Evolutionary conservation across 2,888 invertebrate species (phyloP), one percentile per base, ranked within the genome.

Genomic region (Siphonodentalium dalli): DNA sequence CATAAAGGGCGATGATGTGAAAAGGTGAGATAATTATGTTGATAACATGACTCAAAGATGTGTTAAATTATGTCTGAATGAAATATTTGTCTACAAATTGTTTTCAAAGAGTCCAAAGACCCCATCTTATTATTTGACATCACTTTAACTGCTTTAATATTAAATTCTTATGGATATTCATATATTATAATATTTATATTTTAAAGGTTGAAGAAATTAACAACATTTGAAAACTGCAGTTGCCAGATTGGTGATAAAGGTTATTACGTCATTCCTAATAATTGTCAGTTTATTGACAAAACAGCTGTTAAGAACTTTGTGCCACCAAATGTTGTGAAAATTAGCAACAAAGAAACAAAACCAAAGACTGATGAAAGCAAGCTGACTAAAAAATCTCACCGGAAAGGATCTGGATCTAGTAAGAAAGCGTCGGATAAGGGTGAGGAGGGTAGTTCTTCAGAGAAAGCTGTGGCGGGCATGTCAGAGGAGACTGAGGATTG

Each of bases 181-280:
- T 5, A 26, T 40, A 9, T 28, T 15, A 37, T 50, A 23, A 23
- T 42, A 34, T 54, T 44, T 38, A 50, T 44, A n/a, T 29, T 45
- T 75, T 81, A 48, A 68, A 87, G 91, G 71, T 84, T 95, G 44
- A 90, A 91, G 78, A 85, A 91, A 61, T 83, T 95, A 60, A 93
- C 77, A 47, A 89, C 92, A 51, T 92, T 92, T 72, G 91, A 91
- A 78, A 89, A 92, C 35, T 91, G 91, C 78, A 91, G 91, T 65
- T 85, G 93, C 66, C 93, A 95, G 84, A 89, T 95, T 38, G 91
- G 92, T 49, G 94, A 95, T 82, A 87, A 92, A 59, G 90, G 90
- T 81, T 90, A 90, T 81, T 88, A 95, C 75, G 88, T 88, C 52
- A 87, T 93, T 66, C 87, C 87, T 54, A 86, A 88, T 9, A 86